These are phyloP conservation scores for Cygnus buccinator DNA, from an alignment of 2,113 vertebrate genomes.

Conservation along the genomic window DNA sequence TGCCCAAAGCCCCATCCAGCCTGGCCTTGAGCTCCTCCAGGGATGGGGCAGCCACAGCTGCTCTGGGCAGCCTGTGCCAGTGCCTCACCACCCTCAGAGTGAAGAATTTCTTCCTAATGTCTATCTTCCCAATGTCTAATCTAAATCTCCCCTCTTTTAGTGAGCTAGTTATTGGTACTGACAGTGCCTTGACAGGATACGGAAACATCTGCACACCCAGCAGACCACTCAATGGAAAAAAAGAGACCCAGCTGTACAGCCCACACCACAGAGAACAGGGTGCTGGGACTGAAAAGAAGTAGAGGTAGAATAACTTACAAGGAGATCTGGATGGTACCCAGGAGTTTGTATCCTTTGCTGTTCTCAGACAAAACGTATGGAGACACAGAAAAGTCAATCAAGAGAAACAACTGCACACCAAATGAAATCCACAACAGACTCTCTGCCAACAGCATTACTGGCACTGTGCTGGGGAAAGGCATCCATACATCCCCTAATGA, in stretches of 20 bases:
- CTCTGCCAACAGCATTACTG: neutral
- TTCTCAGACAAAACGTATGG: neutral
- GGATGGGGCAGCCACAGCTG: neutral
- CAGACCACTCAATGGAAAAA: neutral
- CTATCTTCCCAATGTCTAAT: neutral
- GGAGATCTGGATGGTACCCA: neutral
- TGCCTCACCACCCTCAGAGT: neutral
- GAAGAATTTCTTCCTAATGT: neutral
- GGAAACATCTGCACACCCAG: neutral
- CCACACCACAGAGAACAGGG: neutral
- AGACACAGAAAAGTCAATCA: neutral
- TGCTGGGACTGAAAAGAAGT: neutral
- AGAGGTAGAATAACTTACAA: neutral
- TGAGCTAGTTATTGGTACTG: neutral
- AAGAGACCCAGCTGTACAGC: neutral
- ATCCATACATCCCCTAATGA: neutral
- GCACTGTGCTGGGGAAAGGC: neutral
- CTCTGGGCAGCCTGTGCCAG: neutral
- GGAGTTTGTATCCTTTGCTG: neutral
- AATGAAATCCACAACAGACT: neutral
- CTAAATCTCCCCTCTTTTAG: neutral
- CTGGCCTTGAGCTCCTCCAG: neutral
- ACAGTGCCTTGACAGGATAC: neutral
- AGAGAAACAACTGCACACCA: neutral
- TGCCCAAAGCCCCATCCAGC: neutral